Conservation (phyloP, 2,797 vertebrate species). For the Pempheris klunzingeri region DNA sequence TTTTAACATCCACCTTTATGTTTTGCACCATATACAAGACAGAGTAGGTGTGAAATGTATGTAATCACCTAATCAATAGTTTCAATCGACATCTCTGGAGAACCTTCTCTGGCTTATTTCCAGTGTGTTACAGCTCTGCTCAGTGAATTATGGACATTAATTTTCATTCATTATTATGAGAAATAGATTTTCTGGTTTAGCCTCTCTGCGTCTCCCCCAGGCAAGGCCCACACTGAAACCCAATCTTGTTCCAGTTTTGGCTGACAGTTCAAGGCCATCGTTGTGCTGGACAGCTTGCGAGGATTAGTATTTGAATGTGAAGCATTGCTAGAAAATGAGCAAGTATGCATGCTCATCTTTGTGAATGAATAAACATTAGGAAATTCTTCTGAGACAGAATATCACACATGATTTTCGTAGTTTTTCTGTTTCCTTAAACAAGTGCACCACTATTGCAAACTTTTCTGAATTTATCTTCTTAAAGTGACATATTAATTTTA, state of each 20-base stretch:
- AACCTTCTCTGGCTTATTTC: constrained; percentile 50
- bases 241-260: constrained; percentile 53
- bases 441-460: constrained; percentile 5
- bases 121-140: constrained; percentile 49
- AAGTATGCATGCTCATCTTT: constrained; percentile 34
- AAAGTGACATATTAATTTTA: background rate
- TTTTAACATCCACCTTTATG: constrained; percentile 46
- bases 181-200: constrained; percentile 71
- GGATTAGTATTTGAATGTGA: constrained; percentile 64
- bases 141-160: constrained; percentile 68
- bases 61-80: constrained; percentile 62
- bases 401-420: background rate
- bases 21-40: constrained; percentile 42
- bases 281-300: constrained; percentile 50
- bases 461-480: background rate
- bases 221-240: constrained; percentile 56
- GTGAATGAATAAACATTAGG: constrained; percentile 43
- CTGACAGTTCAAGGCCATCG: constrained; percentile 56
- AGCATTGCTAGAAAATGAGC: constrained; percentile 41
- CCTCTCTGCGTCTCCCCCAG: constrained; percentile 49
- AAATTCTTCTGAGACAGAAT: constrained; percentile 24
- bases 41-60: constrained; percentile 54
- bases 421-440: constrained; percentile 13
- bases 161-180: constrained; percentile 75
- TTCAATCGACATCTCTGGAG: constrained; percentile 48